Evolutionary conservation across 1,140 invertebrate species (phyloP).

Genomic region (Drosophila simulans): DNA sequence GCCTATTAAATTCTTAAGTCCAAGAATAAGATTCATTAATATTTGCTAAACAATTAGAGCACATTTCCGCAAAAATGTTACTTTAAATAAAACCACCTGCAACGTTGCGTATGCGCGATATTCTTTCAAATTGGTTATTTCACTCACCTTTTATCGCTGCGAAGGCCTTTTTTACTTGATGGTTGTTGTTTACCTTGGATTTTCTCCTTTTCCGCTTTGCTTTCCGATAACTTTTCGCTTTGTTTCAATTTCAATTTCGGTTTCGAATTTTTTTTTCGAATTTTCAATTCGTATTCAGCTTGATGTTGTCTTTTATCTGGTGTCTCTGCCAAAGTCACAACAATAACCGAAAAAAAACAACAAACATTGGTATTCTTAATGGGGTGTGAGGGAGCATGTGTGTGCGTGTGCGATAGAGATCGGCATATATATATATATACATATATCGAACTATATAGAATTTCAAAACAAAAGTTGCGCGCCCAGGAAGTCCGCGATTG

Average conservation of each 20-base stretch:
- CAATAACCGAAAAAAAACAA: slow-evolving; percentile 55
- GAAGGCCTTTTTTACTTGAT: slow-evolving; percentile 18
- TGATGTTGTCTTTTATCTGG: slow-evolving; percentile 44
- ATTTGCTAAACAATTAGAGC: neutral
- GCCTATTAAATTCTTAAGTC: too few species aligned
- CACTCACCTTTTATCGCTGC: slow-evolving; percentile 55
- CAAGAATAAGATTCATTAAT: too few species aligned
- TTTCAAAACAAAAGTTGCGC: slow-evolving; percentile 50
- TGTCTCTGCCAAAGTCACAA: slow-evolving; percentile 53
- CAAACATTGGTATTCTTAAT: slow-evolving; percentile 33
- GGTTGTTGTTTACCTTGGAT: slow-evolving; percentile 18
- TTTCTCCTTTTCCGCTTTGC: slow-evolving; percentile 34
- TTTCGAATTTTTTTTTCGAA: slow-evolving; percentile 14
- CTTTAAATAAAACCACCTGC: neutral
- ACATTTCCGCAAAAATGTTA: neutral
- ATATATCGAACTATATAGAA: slow-evolving; percentile 38
- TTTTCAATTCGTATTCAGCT: slow-evolving; percentile 26
- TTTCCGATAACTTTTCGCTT: slow-evolving; percentile 4
- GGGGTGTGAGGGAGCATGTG: slow-evolving; percentile 3
- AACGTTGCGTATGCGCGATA: slow-evolving; percentile 15
- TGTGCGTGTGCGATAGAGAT: slow-evolving; percentile 14
- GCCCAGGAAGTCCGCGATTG: slow-evolving; percentile 39
- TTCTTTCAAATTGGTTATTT: slow-evolving; percentile 7
- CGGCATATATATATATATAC: slow-evolving; percentile 22
- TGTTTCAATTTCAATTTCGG: slow-evolving; percentile 9